Percentiles rank a stretch among this genome's conserved stretches.
phyloP scores from a whole-genome alignment of 92 coral and sea anemone genomes.

The Actinostola sp. region DNA sequence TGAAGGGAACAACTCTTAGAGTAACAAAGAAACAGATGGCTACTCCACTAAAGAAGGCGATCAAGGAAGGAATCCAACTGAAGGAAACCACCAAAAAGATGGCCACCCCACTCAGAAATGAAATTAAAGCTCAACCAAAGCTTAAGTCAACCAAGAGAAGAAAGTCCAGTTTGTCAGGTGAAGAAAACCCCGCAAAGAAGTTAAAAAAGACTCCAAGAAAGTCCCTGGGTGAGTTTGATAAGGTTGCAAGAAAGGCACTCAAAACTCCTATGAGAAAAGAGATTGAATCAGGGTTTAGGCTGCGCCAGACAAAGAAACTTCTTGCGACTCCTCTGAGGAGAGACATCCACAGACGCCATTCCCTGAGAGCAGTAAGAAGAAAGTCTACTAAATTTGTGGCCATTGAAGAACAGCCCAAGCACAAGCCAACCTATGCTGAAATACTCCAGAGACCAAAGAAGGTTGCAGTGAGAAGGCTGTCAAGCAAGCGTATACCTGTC shows the following conservation, averaged over 20 bases:
- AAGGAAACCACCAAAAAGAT: conserved; percentile 52
- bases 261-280: conserved; percentile 37
- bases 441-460: conserved; percentile 82
- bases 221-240: conserved; percentile 27
- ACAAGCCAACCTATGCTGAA: conserved; percentile 96
- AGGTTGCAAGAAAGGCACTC: conserved; percentile 46
- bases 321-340: conserved; percentile 69
- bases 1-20: conserved; percentile 44
- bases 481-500: conserved; percentile 23
- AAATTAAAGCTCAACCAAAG: conserved; percentile 54
- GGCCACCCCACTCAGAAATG: conserved; percentile 67
- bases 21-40: conserved; percentile 60
- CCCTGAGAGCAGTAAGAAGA: conserved; percentile 63
- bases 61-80: conserved; percentile 47
- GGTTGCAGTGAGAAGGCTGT: conserved; percentile 53
- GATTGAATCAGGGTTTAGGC: conserved; percentile 54
- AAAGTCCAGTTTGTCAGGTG: conserved; percentile 27
- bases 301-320: conserved; percentile 47
- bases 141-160: conserved; percentile 41
- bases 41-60: conserved; percentile 59
- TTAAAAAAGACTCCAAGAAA: conserved; percentile 43
- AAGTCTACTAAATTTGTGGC: conserved; percentile 52
- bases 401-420: conserved; percentile 23
- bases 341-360: conserved; percentile 56
- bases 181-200: conserved; percentile 47